These are phyloP conservation scores for Ferdinandea cuprea DNA, from an alignment of 2,888 invertebrate genomes.

Conservation along the genomic window DNA sequence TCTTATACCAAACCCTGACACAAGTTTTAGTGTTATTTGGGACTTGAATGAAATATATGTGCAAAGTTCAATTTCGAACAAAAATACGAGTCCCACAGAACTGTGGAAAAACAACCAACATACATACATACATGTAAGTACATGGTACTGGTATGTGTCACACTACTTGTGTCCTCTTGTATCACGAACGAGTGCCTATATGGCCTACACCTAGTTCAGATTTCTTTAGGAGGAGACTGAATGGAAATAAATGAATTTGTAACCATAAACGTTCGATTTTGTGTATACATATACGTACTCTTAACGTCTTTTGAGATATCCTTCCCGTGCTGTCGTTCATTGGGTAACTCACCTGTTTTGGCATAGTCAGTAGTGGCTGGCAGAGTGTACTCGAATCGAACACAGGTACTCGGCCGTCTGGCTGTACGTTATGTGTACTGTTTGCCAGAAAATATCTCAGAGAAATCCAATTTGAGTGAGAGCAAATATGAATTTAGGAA, in stretches of 20 bases:
- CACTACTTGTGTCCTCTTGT: constrained; percentile 34
- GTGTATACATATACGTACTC: constrained; percentile 47
- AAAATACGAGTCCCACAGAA: constrained; percentile 27
- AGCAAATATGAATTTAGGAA: constrained; percentile 63
- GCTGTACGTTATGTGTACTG: constrained; percentile 12
- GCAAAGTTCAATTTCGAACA: constrained; percentile 30
- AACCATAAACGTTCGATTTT: constrained; percentile 58
- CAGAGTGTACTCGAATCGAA: constrained; percentile 26
- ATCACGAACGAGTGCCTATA: no score
- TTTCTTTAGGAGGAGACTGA: constrained; percentile 50
- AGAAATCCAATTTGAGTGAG: constrained; percentile 67
- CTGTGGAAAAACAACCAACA: constrained; percentile 23
- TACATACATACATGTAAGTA: no score
- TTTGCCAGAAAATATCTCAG: constrained; percentile 55
- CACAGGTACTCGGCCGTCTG: constrained; percentile 18
- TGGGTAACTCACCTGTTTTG: constrained; percentile 35
- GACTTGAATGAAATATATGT: constrained; percentile 58
- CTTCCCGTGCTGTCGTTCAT: constrained; percentile 9
- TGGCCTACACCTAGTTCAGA: constrained; percentile 32
- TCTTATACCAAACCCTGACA: constrained; percentile 30
- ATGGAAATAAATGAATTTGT: constrained; percentile 58
- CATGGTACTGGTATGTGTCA: constrained; percentile 32
- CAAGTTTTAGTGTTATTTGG: constrained; percentile 32
- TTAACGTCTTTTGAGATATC: constrained; percentile 51
- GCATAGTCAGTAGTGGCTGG: constrained; percentile 16